A percentile compares a stretch with the other conserved stretches of the same genome.
phyloP scores from a whole-genome alignment of 2,888 invertebrate genomes.

The Brassicogethes aeneus region DNA sequence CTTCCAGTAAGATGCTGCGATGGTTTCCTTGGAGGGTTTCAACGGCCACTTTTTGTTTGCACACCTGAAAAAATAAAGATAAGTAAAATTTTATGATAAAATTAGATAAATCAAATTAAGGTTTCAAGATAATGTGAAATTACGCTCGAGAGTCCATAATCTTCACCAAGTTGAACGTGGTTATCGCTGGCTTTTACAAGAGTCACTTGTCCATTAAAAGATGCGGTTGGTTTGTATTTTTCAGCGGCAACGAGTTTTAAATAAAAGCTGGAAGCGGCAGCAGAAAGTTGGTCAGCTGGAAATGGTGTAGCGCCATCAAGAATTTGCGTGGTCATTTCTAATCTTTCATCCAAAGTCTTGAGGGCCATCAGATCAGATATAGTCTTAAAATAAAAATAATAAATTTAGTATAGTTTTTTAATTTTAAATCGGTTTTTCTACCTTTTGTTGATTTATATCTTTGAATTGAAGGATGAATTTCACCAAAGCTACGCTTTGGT shows the following conservation, averaged over 20 bases:
- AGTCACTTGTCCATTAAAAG: conserved; percentile 61
- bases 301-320: conserved; percentile 50
- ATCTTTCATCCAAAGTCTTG: conserved; percentile 51
- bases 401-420: too few species aligned
- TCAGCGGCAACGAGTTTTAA: conserved; percentile 71
- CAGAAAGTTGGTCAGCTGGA: conserved; percentile 49
- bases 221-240: conserved; percentile 59
- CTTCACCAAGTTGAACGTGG: conserved; percentile 70
- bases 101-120: conserved; percentile 7
- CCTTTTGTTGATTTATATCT: conserved; percentile 64
- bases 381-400: conserved; percentile 40
- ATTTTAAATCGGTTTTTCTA: too few species aligned
- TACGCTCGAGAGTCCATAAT: conserved; percentile 85
- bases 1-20: conserved; percentile 76
- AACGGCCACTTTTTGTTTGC: conserved; percentile 52
- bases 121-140: too few species aligned
- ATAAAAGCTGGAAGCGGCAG: conserved; percentile 72
- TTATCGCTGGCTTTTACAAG: conserved; percentile 83
- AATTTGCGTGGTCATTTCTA: conserved; percentile 48
- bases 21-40: conserved; percentile 74
- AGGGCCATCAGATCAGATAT: conserved; percentile 51
- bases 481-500: conserved; percentile 65
- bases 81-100: too few species aligned
- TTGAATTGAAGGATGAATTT: conserved; percentile 76
- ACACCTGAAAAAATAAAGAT: conserved; percentile 56